Evolutionary conservation across 2,888 invertebrate species (phyloP).

Genomic region (Hypena proboscidalis): DNA sequence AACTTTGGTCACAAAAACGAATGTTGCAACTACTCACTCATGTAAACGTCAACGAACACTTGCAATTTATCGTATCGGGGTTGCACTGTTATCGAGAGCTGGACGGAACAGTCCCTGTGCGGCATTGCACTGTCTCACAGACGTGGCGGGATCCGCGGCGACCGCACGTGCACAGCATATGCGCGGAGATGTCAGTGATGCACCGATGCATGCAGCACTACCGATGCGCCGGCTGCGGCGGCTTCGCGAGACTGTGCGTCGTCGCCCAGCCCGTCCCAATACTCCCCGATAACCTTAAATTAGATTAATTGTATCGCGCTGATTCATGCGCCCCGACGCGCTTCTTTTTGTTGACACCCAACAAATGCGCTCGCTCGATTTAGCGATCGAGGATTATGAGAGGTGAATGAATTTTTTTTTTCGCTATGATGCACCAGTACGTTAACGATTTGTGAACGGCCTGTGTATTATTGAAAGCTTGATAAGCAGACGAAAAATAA

Average conservation of each 20-base stretch:
- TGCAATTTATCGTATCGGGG: conserved; percentile 73
- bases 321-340: conserved; percentile 76
- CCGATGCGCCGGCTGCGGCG: conserved; percentile 65
- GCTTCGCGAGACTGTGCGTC: conserved; percentile 79
- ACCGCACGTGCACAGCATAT: conserved; percentile 19
- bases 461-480: conserved; percentile 4
- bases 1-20: conserved; percentile 4
- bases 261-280: conserved; percentile 67
- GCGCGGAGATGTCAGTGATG: conserved; percentile 41
- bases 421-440: conserved; percentile 20
- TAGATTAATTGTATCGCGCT: conserved; percentile 84
- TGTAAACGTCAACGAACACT: conserved; percentile 83
- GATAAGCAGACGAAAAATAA: neutral
- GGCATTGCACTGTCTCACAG: conserved; percentile 79
- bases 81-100: conserved; percentile 79
- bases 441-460: conserved; percentile 19
- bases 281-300: conserved; percentile 83
- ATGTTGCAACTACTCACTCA: conserved; percentile 73
- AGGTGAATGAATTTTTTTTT: conserved; percentile 64
- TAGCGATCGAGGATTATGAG: conserved; percentile 64
- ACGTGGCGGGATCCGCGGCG: conserved; percentile 51
- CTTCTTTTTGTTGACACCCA: conserved; percentile 73
- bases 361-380: conserved; percentile 74
- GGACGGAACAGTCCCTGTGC: conserved; percentile 79
- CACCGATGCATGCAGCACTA: conserved; percentile 55